phyloP scores from a whole-genome alignment of 1,140 invertebrate species.

The Drosophila insularis region DNA sequence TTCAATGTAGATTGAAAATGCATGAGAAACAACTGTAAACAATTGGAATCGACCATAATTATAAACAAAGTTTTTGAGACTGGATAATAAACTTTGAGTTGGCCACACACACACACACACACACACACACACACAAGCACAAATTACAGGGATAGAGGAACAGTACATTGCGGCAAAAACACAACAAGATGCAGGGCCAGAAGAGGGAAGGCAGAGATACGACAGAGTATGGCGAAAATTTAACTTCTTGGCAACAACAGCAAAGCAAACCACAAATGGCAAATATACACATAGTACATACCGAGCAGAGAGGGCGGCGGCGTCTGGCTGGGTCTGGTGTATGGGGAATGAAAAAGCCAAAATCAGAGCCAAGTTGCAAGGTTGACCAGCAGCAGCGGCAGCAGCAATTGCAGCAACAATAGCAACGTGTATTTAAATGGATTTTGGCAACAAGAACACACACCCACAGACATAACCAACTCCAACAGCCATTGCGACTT shows the following conservation, averaged over 20 bases:
- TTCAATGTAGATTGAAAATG: neutral
- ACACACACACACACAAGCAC: neutral
- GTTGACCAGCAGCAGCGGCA: conserved; percentile 65
- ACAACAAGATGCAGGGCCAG: neutral
- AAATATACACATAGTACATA: conserved; percentile 34
- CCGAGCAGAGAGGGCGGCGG: conserved; percentile 1
- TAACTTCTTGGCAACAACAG: conserved; percentile 66
- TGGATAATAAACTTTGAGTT: conserved; percentile 27
- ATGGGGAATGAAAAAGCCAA: conserved; percentile 46
- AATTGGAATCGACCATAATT: conserved; percentile 61
- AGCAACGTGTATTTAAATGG: conserved; percentile 66
- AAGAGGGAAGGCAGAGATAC: neutral
- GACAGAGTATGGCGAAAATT: neutral
- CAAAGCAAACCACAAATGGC: conserved; percentile 54
- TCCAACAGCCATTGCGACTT: conserved; percentile 21
- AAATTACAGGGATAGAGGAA: conserved; percentile 2
- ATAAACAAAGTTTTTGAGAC: conserved; percentile 53
- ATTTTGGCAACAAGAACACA: conserved; percentile 69
- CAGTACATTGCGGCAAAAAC: conserved; percentile 50
- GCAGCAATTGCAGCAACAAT: conserved; percentile 34
- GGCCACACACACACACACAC: neutral
- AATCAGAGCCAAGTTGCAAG: conserved; percentile 71
- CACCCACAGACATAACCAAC: conserved; percentile 36
- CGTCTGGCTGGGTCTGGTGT: conserved; percentile 20
- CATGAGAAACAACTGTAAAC: conserved; percentile 20